These are phyloP conservation scores for Cryptus armator DNA, from an alignment of 2,888 invertebrate species.

Conservation along the genomic window DNA sequence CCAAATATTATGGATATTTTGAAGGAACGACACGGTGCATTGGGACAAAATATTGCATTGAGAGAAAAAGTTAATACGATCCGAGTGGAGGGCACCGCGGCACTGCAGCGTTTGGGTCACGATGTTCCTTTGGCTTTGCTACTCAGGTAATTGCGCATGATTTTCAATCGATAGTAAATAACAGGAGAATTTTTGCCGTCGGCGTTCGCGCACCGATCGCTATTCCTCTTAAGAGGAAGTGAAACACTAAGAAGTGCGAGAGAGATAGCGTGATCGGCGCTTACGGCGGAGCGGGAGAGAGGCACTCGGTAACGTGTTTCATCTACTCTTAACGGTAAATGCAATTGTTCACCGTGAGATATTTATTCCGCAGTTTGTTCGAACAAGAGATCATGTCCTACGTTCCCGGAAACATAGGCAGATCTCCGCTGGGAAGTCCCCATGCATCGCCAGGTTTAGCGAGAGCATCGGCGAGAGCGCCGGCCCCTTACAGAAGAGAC, in stretches of 20 bases:
- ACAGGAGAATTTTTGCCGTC: no score
- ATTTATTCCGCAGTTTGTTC: constrained; percentile 91
- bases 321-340: no score
- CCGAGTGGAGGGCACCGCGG: constrained; percentile 94
- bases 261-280: no score
- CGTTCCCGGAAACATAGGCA: constrained; percentile 89
- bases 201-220: no score
- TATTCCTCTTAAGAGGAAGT: no score
- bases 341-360: constrained; percentile 76
- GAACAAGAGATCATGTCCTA: constrained; percentile 99
- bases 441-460: constrained; percentile 94
- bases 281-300: no score
- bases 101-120: constrained; percentile 94
- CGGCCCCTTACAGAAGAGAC: constrained; percentile 96
- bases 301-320: no score
- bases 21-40: constrained; percentile 92
- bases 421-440: constrained; percentile 88
- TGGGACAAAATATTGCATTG: constrained; percentile 90
- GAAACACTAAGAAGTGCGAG: no score
- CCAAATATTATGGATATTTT: constrained; percentile 97
- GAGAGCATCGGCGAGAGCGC: constrained; percentile 91
- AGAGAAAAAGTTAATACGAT: constrained; percentile 96
- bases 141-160: constrained; percentile 90
- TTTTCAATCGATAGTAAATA: no score
- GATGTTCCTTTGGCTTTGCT: constrained; percentile 97